phyloP scores from a whole-genome alignment of 2,888 invertebrate genomes.

The Cheilosia grossa region DNA sequence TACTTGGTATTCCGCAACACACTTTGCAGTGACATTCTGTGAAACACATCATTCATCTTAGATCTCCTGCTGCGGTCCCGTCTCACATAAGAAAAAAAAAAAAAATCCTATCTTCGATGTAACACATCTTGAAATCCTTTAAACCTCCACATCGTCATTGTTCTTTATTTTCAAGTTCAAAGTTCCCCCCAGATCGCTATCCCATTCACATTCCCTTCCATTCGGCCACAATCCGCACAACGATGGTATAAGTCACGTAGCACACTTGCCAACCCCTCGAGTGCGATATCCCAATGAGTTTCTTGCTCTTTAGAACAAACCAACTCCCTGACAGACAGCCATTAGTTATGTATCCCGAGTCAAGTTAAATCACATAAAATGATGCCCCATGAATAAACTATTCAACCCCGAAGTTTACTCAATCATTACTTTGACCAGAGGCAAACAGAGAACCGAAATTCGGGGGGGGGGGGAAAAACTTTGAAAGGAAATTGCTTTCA shows the following conservation, averaged over 20 bases:
- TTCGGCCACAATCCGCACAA: constrained; percentile 2
- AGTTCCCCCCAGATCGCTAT: constrained; percentile 26
- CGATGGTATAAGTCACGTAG: constrained; percentile 55
- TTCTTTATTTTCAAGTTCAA: constrained; percentile 55
- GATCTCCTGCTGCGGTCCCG: not conserved
- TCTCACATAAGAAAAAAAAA: not conserved
- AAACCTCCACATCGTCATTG: not conserved
- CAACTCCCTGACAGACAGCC: constrained; percentile 58
- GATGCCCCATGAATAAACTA: constrained; percentile 73
- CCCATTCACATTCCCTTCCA: not conserved
- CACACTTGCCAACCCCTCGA: constrained; percentile 43
- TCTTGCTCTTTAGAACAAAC: constrained; percentile 13
- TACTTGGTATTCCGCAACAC: constrained; percentile 21
- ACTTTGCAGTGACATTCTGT: constrained; percentile 24
- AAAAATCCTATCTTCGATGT: not conserved
- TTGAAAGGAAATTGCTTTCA: constrained; percentile 67
- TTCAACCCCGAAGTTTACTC: constrained; percentile 73
- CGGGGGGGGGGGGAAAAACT: constrained; percentile 7
- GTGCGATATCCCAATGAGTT: constrained; percentile 48
- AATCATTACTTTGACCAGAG: constrained; percentile 72
- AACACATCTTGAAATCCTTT: constrained; percentile 8
- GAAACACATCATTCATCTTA: constrained; percentile 41
- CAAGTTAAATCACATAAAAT: constrained; percentile 73
- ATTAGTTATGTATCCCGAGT: constrained; percentile 71
- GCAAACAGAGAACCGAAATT: constrained; percentile 51